Evolutionary conservation across 2,888 invertebrate species (phyloP), one percentile per base, ranked within the genome.

Genomic region (Drosophila paracracens): DNA sequence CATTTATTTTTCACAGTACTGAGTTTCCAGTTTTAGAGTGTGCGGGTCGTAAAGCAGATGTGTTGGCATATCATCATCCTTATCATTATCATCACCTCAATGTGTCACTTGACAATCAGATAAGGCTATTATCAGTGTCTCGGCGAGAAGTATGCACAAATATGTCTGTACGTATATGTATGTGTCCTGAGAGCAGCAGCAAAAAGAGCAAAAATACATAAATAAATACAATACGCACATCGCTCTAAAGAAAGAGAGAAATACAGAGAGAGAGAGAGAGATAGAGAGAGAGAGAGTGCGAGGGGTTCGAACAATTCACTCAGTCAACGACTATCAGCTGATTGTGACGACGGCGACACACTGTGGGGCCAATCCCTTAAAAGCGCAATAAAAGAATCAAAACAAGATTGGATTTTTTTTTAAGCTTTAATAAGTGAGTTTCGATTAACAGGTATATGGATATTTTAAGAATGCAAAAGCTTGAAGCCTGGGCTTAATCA

Each of bases 101-200:
- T 82, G 69, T 80, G 82, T 76, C 79, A 69, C 65, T 72, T 65
- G 59, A 65, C 64, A 76, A 79, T 76, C 76, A 73, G 79, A 82
- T 82, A 79, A 76, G 62, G 27, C 53, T 50, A 61, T 79, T 82
- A 82, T 82, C 82, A 73, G 29, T 57, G 63, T 66, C 53, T 79
- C 48, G 70, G 31, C 66, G 66, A 46, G 66, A 65, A 50, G 36
- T 48, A 27, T 59, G 43, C 43, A 53, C 31, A 48, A 36, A 59
- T 21, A 53, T 25, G 6, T 31, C 36, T 25, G 10, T 31, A 35
- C 4, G 7, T 51, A 25, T 21, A 0, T 10, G 10, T 59, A 13
- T 59, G 16, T 31, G 38, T 51, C 70, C 70, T 62, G 70, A 11
- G 13, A 36, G 50, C 48, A 58, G 29, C 29, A 29, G 21, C 56